Conservation (phyloP, 2,797 vertebrate genomes). For the Tarsius wallacei region DNA sequence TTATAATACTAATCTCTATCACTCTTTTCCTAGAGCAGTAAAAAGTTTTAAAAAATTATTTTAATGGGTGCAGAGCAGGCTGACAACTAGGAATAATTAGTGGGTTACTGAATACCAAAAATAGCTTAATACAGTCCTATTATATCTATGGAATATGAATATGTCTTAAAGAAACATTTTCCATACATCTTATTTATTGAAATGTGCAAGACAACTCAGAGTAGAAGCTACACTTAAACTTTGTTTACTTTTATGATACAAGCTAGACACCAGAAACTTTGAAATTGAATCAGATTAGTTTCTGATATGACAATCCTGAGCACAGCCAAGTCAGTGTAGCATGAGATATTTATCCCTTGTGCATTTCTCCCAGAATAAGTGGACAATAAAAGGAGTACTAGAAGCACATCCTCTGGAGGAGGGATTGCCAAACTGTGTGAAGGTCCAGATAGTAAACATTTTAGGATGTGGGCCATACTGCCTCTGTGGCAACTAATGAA, state of each 20-base stretch:
- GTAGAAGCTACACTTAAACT: not conserved
- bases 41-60: not conserved
- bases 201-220: not conserved
- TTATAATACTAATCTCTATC: not conserved
- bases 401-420: not conserved
- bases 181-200: not conserved
- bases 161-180: slow-evolving; percentile 17
- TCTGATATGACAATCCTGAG: not conserved
- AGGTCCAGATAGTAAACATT: not conserved
- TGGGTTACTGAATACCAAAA: slow-evolving; percentile 23
- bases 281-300: not conserved
- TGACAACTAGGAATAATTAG: not conserved
- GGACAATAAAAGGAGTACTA: not conserved
- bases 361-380: not conserved
- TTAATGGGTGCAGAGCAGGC: not conserved
- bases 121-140: not conserved
- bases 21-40: not conserved
- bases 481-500: not conserved
- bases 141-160: not conserved
- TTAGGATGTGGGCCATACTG: not conserved
- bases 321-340: not conserved
- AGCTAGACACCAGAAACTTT: not conserved
- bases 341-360: not conserved
- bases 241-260: slow-evolving; percentile 39
- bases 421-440: not conserved